phyloP scores from a whole-genome alignment of 2,113 vertebrate genomes.

The Hemibates koningsi region DNA sequence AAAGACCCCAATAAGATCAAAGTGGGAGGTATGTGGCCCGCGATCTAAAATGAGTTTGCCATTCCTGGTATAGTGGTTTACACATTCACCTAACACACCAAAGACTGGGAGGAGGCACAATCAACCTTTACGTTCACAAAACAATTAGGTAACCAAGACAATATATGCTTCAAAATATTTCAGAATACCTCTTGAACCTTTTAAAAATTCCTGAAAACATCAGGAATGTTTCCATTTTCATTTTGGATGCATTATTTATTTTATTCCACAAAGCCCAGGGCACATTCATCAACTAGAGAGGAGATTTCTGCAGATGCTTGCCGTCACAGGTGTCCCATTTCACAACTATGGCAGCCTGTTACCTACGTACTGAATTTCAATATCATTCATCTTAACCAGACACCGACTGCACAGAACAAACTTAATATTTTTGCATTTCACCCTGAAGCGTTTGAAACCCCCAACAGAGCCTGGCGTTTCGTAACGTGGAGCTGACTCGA shows the following conservation, averaged over 20 bases:
- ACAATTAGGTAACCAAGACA: background rate
- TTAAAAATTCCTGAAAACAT: background rate
- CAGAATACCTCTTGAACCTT: background rate
- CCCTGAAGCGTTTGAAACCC: background rate
- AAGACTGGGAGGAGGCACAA: background rate
- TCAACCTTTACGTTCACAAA: background rate
- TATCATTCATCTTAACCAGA: background rate
- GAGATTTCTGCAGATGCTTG: background rate
- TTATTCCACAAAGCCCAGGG: background rate
- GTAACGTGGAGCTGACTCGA: fast-evolving
- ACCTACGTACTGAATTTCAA: background rate
- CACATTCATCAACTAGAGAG: background rate
- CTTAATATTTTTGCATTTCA: background rate
- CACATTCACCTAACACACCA: background rate
- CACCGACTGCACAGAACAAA: background rate
- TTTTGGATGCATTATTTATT: background rate
- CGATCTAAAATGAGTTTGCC: background rate
- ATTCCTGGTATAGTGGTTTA: background rate
- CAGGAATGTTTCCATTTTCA: background rate
- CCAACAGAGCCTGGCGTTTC: background rate
- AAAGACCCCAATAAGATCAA: background rate
- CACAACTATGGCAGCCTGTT: background rate
- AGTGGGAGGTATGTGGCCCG: background rate
- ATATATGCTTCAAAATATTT: background rate
- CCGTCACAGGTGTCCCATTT: background rate